A percentile compares a stretch with the other conserved stretches of the same genome.
phyloP scores from a whole-genome alignment of 2,113 vertebrate genomes.

The Romanogobio albipinnatus region DNA sequence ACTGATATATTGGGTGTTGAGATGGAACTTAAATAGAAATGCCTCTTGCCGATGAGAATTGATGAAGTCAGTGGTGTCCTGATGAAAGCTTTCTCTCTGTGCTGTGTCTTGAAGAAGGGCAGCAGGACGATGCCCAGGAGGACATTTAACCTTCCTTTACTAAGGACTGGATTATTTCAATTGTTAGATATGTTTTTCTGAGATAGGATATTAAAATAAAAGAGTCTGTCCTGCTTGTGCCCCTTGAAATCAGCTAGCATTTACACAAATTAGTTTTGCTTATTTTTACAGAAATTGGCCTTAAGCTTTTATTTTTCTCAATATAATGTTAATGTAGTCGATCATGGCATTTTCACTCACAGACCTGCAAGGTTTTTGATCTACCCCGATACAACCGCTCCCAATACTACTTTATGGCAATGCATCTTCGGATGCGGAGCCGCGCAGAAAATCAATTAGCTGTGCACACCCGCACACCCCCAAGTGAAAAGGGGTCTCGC shows the following conservation, averaged over 20 bases:
- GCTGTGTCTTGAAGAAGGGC: constrained; percentile 63
- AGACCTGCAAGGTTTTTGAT: neutral
- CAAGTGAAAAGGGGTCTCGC: too few species aligned
- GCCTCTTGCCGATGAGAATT: constrained; percentile 78
- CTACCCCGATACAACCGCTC: too few species aligned
- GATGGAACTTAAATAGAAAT: constrained; percentile 82
- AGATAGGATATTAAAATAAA: constrained; percentile 50
- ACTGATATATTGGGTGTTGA: constrained; percentile 77
- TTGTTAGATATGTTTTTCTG: neutral
- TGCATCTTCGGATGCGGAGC: too few species aligned
- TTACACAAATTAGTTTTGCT: neutral
- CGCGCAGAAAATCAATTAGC: too few species aligned
- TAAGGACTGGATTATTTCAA: constrained; percentile 60
- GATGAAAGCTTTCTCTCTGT: constrained; percentile 66
- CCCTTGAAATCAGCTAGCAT: neutral
- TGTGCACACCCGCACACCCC: too few species aligned
- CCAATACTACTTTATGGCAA: too few species aligned
- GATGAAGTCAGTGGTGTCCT: constrained; percentile 75
- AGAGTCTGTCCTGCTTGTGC: constrained; percentile 24
- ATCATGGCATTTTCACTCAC: neutral
- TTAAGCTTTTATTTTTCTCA: neutral
- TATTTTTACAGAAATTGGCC: neutral
- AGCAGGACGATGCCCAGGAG: constrained; percentile 65
- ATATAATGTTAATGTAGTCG: neutral
- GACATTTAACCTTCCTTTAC: constrained; percentile 69